Base-by-base conservation (phyloP, 2,888 invertebrate species). In the Beris chalybata region DNA sequence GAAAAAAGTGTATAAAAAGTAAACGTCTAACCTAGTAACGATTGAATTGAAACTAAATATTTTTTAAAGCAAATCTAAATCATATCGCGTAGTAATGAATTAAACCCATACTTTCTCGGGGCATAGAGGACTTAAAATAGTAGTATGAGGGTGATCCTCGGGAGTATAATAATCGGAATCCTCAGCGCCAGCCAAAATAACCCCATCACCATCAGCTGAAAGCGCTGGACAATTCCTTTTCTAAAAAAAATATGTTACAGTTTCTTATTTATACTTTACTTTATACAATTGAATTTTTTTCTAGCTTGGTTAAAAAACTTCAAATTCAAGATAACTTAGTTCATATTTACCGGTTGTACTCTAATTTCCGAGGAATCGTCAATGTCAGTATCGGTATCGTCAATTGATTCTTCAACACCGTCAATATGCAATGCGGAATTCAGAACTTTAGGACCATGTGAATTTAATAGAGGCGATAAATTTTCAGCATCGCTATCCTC, bases 401-500 rank as follows among this genome's bases (percentile, higher is more conserved):
- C 87, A 73, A 86, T 86, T 70, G 86, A 84, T 72, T 86, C 85
- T 5, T 86, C 82, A 3, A 82, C 81, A 55, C 82, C 82, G 38
- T 78, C 82, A 75, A 83, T 81, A 71, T 82, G 81, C 55, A 83
- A 65, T 13, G 70, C 70, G 7, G 72, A 65, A 9, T 53, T 67
- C 7, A 55, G 63, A 4, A 57, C 57, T 50, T 64, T 67, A 31
- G 59, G 61, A 9, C 38, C 30, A 22, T 0, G 77, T 74, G 52
- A 77, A 76, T 67, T 65, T 0, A 93, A 82, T 43, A 93, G 80
- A 15, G 93, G 93, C 15, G 92, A 92, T 64, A 92, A 79, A 72
- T 92, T 88, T 80, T 93, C 93, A 57, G 89, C 89, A 78, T 93
- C 92, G 76, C 92, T 92, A 76, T 92, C 92, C 71, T 90, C 90